These are phyloP conservation scores for Bujurquina vittata DNA, from an alignment of 2,113 vertebrate genomes.

Conservation along the genomic window DNA sequence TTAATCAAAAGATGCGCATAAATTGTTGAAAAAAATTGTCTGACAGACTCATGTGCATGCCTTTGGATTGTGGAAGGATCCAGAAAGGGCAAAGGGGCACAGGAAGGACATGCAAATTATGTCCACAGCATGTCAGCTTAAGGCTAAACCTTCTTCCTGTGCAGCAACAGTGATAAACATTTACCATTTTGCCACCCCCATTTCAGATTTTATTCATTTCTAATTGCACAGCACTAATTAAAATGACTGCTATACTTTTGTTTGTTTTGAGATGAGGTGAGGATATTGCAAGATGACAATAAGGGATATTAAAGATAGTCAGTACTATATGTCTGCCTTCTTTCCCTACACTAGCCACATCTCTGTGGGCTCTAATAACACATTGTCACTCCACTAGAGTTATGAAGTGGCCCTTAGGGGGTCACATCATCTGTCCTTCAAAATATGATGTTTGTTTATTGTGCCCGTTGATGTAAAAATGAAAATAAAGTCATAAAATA, in stretches of 20 bases:
- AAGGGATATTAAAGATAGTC: constrained; percentile 10
- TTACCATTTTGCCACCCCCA: background rate
- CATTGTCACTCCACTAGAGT: constrained; percentile 1
- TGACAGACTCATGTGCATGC: background rate
- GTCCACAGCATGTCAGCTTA: background rate
- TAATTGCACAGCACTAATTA: background rate
- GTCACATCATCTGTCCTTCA: constrained; percentile 52
- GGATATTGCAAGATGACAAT: background rate
- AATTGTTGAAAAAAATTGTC: background rate
- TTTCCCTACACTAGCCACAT: background rate
- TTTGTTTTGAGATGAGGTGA: background rate
- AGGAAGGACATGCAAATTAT: background rate
- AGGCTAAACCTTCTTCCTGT: background rate
- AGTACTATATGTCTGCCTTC: background rate
- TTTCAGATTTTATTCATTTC: background rate
- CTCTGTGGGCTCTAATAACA: constrained; percentile 8
- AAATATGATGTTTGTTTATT: constrained; percentile 52
- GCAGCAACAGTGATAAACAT: background rate
- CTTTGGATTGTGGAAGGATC: background rate
- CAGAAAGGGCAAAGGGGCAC: background rate
- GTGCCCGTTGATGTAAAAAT: constrained; percentile 24
- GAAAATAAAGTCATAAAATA: constrained; percentile 47
- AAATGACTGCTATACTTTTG: background rate
- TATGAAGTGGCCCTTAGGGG: constrained; percentile 41
- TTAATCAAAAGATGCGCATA: background rate